Evolutionary conservation across 92 coral and sea anemone species (phyloP).

Genomic region (Phenganax subtilis): DNA sequence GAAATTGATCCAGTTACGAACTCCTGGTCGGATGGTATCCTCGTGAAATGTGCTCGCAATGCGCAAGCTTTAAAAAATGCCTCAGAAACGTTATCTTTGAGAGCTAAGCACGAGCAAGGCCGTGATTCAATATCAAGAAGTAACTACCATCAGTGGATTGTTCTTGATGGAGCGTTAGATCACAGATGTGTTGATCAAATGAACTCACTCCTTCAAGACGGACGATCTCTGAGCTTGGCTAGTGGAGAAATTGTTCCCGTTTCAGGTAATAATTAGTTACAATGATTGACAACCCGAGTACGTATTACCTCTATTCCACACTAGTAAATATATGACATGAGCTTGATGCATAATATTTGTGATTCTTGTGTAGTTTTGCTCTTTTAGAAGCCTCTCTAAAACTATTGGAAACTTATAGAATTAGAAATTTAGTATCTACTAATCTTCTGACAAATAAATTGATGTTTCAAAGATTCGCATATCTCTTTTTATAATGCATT

Average conservation of each 20-base stretch:
- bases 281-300: neutral
- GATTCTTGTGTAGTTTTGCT: neutral
- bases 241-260: slow-evolving; percentile 76
- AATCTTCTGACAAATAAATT: no score
- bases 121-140: neutral
- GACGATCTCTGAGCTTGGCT: slow-evolving; percentile 65
- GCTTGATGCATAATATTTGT: neutral
- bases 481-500: neutral
- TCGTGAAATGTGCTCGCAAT: slow-evolving; percentile 80
- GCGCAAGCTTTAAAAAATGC: slow-evolving; percentile 43
- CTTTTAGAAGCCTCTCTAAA: neutral
- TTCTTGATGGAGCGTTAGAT: slow-evolving; percentile 87
- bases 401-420: neutral
- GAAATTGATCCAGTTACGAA: slow-evolving; percentile 49
- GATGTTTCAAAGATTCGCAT: no score
- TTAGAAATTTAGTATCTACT: no score
- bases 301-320: neutral
- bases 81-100: slow-evolving; percentile 24
- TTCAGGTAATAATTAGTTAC: slow-evolving; percentile 56
- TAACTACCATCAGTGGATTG: slow-evolving; percentile 64
- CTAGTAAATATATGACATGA: neutral
- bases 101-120: neutral
- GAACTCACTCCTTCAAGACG: slow-evolving; percentile 68
- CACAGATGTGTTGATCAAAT: slow-evolving; percentile 74
- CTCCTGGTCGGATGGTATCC: slow-evolving; percentile 79